Base-by-base conservation (phyloP, 1,140 invertebrate species). In the Nasonia giraulti region DNA sequence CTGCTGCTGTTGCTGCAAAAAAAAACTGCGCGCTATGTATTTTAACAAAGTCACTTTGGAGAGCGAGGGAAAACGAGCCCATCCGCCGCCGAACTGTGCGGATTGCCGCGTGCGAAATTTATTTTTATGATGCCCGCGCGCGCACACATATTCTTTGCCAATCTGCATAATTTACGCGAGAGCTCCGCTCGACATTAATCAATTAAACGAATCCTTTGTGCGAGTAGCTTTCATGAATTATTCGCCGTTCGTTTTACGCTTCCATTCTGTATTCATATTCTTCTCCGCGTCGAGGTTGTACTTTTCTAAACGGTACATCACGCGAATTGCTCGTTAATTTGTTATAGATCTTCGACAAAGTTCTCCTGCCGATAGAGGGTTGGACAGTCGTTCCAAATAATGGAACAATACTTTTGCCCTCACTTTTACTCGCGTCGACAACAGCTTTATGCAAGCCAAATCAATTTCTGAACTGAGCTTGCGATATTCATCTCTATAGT, bases 401-500 rank as follows among this genome's bases (percentile, higher is more conserved):
- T 17, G 17, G 12, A 73, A 1, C 3, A 73, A 40, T 74, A 74
- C 40, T 74, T 74, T 71, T 7, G 73, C 31, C n/a, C 7, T 74
- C 12, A 69, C 23, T 40, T 74, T n/a, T 33, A 27, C 68, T 7
- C n/a, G 33, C 33, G 14, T n/a, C 12, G 33, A 62, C 33, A 47
- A 62, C 47, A 62, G 10, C 50, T 23, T 31, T 33, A 66, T 37
- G 55, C 77, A 79, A 14, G 50, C n/a, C 23, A 80, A 80, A 80
- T 71, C 79, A 74, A 74, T 82, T 73, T 55, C 47, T 55, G 50
- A 44, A 3, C 27, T 55, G 23, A 0, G 66, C n/a, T 27, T 20
- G 20, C 44, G 71, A 82, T 82, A 82, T n/a, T 73, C 69, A 82
- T 82, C 68, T 73, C 44, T 27, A 31, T 11, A 14, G 27, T 55